Base-by-base conservation (phyloP, 2,888 invertebrate genomes). In the Macrophya annulata region DNA sequence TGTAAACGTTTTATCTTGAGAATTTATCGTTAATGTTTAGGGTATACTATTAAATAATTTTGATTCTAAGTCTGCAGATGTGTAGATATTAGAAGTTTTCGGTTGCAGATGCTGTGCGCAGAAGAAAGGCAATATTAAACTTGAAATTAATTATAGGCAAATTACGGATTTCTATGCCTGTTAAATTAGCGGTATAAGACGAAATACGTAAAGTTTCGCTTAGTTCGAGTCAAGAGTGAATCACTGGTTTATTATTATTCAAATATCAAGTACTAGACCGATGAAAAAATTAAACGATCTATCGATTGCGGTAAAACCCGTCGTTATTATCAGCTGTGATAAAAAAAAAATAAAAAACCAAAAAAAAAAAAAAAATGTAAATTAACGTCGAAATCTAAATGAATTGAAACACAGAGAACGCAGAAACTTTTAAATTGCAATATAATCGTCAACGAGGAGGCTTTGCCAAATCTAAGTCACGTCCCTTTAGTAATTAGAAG, bases 201-300 rank as follows among this genome's bases (percentile, higher is more conserved):
- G 31, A 5, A 68, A 77, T 77, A n/a, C 77, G 77, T 55, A 37
- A 51, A 77, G 31, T 62, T 81, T 43, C 4, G 10, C 10, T 59
- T 45, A 21, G 62, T 21, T 81, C 31, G 40, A 81, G 21, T 1
- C 6, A 43, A 59, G 62, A 81, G 59, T 59, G 81, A 81, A 59
- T 81, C 81, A 81, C 81, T 43, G 43, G 81, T 40, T 62, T 59
- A 40, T 81, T 81, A 81, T 81, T 62, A 59, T 40, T 62, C 81
- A 81, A 81, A 62, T 62, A 1, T 25, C 81, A 43, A 62, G 81
- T 81, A 59, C 81, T n/a, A 81, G 43, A 81, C 62, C 0, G 59
- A 21, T 1, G 81, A 12, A 77, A 76, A 51, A 79, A 62, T 17
- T n/a, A 51, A 37, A 37, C 55, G 51, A 77, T 77, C 77, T 17